Evolutionary conservation across 37 sponge, comb jelly and placozoan genomes (phyloP).

Genomic region (Eunapius fragilis): DNA sequence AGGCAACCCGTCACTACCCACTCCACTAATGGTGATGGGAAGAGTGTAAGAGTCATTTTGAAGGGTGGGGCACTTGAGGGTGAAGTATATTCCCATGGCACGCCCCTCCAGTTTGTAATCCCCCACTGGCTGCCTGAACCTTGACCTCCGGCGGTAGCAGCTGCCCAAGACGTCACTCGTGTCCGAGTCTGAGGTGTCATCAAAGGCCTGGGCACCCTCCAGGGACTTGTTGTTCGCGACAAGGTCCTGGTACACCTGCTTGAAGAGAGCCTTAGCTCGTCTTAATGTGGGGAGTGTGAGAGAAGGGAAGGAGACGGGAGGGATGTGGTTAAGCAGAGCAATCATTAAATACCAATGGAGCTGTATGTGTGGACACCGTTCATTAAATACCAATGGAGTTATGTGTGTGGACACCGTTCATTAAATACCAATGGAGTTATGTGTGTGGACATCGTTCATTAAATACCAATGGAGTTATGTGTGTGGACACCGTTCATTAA

Average conservation of each 20-base stretch:
- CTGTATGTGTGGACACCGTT: background rate
- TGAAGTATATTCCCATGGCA: background rate
- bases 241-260: background rate
- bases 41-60: background rate
- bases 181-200: background rate
- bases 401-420: background rate
- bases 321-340: background rate
- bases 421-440: background rate
- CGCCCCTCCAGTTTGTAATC: background rate
- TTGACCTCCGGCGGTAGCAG: conserved; percentile 62
- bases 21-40: background rate
- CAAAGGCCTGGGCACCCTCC: background rate
- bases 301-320: background rate
- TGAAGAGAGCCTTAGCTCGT: conserved; percentile 42
- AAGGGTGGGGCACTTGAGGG: background rate
- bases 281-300: conserved; percentile 2
- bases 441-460: background rate
- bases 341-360: too few species aligned
- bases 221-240: background rate
- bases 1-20: background rate
- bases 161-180: conserved; percentile 60
- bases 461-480: too few species aligned
- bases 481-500: background rate
- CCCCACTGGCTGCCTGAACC: conserved; percentile 65
- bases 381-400: too few species aligned